Conservation (phyloP, 2,113 vertebrate genomes). For the Bungarus multicinctus region DNA sequence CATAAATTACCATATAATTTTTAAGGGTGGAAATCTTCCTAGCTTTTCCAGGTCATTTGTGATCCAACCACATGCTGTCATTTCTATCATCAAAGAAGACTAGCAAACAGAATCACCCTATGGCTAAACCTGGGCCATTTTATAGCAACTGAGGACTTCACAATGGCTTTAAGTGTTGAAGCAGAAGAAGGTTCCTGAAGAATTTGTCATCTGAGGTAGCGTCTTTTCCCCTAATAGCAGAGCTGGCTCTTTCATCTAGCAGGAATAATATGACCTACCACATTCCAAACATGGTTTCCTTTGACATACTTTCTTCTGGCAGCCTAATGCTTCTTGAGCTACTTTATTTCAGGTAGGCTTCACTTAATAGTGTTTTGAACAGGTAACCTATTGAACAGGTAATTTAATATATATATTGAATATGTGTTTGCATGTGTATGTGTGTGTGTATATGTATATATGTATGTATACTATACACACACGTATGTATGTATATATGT, state of each 20-base stretch:
- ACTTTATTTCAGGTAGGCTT: background rate
- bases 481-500: too few species aligned
- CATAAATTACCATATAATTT: background rate
- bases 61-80: background rate
- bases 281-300: background rate
- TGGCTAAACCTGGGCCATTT: background rate
- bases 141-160: background rate
- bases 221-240: background rate
- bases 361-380: background rate
- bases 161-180: background rate
- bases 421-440: too few species aligned
- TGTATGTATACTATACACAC: too few species aligned
- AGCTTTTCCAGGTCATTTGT: background rate
- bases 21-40: background rate
- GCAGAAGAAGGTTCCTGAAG: background rate
- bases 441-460: too few species aligned
- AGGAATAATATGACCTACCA: background rate
- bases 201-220: background rate
- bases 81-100: background rate
- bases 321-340: accelerated
- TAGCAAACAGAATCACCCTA: background rate
- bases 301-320: background rate
- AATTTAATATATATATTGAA: too few species aligned
- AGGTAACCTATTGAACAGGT: background rate
- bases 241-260: background rate